These are phyloP conservation scores for Caenorhabditis wallacei DNA, from an alignment of 2,888 invertebrate genomes.

Conservation along the genomic window DNA sequence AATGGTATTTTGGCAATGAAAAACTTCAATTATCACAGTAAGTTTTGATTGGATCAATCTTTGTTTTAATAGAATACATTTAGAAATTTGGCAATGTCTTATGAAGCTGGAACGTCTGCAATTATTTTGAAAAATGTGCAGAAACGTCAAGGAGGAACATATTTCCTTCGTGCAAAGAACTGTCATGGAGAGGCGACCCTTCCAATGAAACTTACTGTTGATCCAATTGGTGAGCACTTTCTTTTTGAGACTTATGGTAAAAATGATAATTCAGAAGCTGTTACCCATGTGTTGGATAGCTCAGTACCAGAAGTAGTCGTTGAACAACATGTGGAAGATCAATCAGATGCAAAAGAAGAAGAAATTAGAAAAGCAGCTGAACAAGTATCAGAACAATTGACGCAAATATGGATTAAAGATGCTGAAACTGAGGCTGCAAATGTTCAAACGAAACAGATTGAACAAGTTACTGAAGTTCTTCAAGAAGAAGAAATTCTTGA, in stretches of 20 bases:
- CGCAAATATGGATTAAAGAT: conserved; percentile 54
- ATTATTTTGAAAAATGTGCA: conserved; percentile 68
- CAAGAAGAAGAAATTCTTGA: neutral
- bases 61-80: conserved; percentile 1
- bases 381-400: conserved; percentile 58
- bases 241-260: neutral
- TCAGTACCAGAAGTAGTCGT: conserved; percentile 6
- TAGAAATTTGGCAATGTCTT: conserved; percentile 73
- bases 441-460: neutral
- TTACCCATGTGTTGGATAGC: conserved; percentile 53
- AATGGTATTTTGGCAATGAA: conserved; percentile 72
- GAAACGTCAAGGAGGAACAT: conserved; percentile 67
- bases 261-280: conserved; percentile 31
- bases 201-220: conserved; percentile 67
- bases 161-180: conserved; percentile 74
- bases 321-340: conserved; percentile 6
- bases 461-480: conserved; percentile 1
- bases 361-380: conserved; percentile 59
- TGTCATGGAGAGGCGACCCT: conserved; percentile 72
- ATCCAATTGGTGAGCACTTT: conserved; percentile 45
- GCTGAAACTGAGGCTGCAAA: conserved; percentile 38
- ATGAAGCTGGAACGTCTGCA: conserved; percentile 68
- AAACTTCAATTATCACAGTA: conserved; percentile 69
- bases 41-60: neutral
- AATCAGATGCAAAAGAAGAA: conserved; percentile 9